A percentile compares a stretch with the other conserved stretches of the same genome.
phyloP scores from a whole-genome alignment of 2,113 vertebrate species.

The Potamarius usumacintae region DNA sequence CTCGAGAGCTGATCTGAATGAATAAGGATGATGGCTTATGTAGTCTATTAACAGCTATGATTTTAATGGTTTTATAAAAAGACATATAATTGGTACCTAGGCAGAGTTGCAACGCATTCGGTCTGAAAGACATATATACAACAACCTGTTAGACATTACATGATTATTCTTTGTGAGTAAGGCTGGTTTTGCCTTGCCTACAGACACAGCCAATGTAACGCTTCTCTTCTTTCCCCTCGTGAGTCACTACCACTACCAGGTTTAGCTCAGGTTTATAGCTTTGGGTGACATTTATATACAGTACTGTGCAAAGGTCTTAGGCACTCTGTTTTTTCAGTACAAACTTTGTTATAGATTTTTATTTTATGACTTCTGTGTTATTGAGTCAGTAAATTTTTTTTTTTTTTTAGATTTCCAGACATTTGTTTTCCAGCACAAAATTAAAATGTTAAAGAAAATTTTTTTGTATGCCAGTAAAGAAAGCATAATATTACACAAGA shows the following conservation, averaged over 20 bases:
- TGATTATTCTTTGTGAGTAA: conserved; percentile 28
- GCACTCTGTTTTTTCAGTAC: too few relatives aligned
- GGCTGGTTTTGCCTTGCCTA: conserved; percentile 19
- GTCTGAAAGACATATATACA: conserved; percentile 12
- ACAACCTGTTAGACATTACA: conserved; percentile 26
- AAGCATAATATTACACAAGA: too few relatives aligned
- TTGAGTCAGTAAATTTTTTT: too few relatives aligned
- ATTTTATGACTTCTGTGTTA: too few relatives aligned
- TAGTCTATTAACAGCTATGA: neutral
- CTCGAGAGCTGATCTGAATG: neutral
- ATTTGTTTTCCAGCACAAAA: too few relatives aligned
- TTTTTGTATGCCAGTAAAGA: too few relatives aligned
- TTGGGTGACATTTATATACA: conserved; percentile 26
- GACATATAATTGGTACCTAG: conserved; percentile 1
- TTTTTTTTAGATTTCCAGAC: too few relatives aligned
- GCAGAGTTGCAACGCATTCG: neutral
- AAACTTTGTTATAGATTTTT: too few relatives aligned
- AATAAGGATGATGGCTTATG: neutral
- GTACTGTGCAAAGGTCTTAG: too few relatives aligned
- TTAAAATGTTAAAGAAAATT: too few relatives aligned
- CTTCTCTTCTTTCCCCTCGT: conserved; percentile 57
- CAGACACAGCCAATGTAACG: conserved; percentile 20
- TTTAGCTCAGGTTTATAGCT: conserved; percentile 32
- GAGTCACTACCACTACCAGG: conserved; percentile 31
- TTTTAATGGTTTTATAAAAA: conserved; percentile 14